Evolutionary conservation across 2,113 vertebrate species (phyloP), one percentile per base, ranked within the genome.

Genomic region (Neotoma lepida): DNA sequence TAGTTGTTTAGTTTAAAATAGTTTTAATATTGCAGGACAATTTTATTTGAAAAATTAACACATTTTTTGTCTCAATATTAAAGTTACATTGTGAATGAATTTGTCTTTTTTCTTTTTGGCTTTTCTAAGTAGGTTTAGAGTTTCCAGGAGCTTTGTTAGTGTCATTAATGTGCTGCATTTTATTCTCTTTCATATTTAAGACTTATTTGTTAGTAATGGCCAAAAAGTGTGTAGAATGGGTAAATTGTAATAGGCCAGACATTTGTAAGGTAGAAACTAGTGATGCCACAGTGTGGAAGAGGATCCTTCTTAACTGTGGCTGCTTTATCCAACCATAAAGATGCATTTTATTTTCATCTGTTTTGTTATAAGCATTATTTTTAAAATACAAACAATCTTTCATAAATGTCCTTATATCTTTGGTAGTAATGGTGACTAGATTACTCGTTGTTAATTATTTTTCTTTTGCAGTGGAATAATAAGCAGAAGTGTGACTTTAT

Each of bases 401-500:
- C 89, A 26, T 76, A 44, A 82, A 86, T 73, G 63, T 86, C 49
- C 12, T 78, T 78, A 46, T 10, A 22, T 89, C 35, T 91, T 97
- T 66, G 3, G 68, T 92, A 88, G 22, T 85, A 64, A 66, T 41
- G 73, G 64, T 85, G 26, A 96, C 41, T 61, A 78, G n/a, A 33
- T 80, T 95, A 64, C 41, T 89, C 51, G 80, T 70, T 39, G 26
- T 46, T 91, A 81, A 96, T 88, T 92, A 44, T 76, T 96, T 95
- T 88, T 97, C 70, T 95, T 97, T 97, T 98, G 90, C 98, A 99
- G 98, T 93, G 98, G 98, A 96, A 98, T 99, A 97, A 98, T 99
- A 98, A 98, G 98, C 98, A 98, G 99, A 98, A 98, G 99, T 98
- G 97, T 97, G 80, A 89, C 89, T 94, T 96, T 99, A 74, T 99